Base-by-base conservation (phyloP, 2,797 vertebrate species). In the Neoniphon sammara region DNA sequence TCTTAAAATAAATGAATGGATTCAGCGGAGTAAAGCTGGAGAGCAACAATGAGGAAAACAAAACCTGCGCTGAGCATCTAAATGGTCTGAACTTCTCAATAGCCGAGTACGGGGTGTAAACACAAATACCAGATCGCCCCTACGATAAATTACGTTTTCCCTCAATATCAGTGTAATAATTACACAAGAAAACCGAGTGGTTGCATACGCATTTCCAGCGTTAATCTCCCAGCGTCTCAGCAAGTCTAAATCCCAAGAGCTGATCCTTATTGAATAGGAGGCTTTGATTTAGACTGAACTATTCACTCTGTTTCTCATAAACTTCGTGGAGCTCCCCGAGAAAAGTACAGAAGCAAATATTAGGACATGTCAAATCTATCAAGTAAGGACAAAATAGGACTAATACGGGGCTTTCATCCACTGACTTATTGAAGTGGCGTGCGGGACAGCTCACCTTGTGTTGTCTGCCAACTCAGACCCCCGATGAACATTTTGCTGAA, bases 401-500 rank as follows among this genome's bases (percentile, higher is more conserved):
- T 9, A 64, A n/a, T 77, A 74, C 75, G 67, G 27, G 52, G 57
- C 53, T 66, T 83, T 70, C 83, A 88, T 75, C 78, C 66, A 46
- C 36, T 83, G 73, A 91, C 88, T 88, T 85, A 67, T 81, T 80
- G 82, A 91, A 93, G 93, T 93, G 85, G 81, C 75, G 89, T 88
- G 87, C 81, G 90, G 90, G 91, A 92, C 84, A 88, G 90, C 96
- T 96, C 94, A 97, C 96, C 96, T 96, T 97, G 96, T 91, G 96
- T 97, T 70, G 96, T 97, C 93, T 97, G 96, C 96, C 96, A 97
- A 92, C 96, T 97, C 93, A 96, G 94, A 92, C 96, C 96, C 90
- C 96, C 96, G 95, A 97, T 96, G 95, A 97, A 97, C 96, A 97
- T 97, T 94, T 97, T 96, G 95, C 96, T 97, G 94, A 89, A 94